Evolutionary conservation across 2,113 vertebrate genomes (phyloP).

Genomic region (Chaetura pelagica): DNA sequence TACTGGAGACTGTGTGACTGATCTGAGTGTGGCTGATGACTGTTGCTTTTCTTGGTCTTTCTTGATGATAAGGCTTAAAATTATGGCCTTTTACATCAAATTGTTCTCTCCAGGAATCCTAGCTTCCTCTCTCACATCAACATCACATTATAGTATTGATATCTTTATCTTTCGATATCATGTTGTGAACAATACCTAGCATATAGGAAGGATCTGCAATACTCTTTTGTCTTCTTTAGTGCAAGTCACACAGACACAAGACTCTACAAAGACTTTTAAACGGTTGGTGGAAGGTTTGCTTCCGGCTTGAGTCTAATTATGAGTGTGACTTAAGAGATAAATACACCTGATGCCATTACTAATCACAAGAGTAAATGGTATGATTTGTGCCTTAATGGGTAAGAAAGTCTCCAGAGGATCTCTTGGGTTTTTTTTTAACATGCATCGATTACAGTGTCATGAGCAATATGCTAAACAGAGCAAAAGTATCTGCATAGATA

Average conservation of each 20-base stretch:
- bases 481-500: background rate
- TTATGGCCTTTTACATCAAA: background rate
- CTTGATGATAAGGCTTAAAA: background rate
- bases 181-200: background rate
- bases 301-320: background rate
- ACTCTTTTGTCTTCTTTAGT: background rate
- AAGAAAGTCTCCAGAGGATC: background rate
- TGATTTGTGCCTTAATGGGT: background rate
- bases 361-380: background rate
- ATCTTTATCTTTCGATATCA: background rate
- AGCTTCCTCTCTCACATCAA: background rate
- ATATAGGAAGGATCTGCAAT: background rate
- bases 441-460: background rate
- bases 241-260: background rate
- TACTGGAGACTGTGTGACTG: background rate
- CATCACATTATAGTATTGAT: background rate
- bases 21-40: background rate
- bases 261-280: background rate
- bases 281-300: background rate
- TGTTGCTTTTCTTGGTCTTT: background rate
- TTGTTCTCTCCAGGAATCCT: background rate
- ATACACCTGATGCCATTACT: background rate
- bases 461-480: background rate
- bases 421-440: background rate
- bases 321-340: background rate